Percentiles rank a stretch among this genome's conserved stretches.
These are phyloP conservation scores for Plutella xylostella DNA, from an alignment of 2,888 invertebrate genomes.

Conservation along the genomic window DNA sequence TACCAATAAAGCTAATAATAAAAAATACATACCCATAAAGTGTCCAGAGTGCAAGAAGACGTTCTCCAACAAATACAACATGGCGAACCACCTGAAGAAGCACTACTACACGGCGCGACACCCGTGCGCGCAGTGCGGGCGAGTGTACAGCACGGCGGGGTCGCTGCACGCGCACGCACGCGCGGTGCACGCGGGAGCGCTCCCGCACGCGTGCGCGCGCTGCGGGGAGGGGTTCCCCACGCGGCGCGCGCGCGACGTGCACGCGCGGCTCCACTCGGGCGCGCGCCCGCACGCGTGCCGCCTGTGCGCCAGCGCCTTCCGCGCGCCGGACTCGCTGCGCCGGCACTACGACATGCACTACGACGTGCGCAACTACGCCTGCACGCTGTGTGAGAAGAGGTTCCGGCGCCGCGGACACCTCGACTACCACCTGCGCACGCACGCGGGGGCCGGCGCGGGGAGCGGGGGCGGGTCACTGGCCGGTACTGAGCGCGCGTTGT, in stretches of 20 bases:
- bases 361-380: slow-evolving; percentile 35
- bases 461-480: background rate
- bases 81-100: slow-evolving; percentile 51
- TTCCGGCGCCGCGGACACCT: slow-evolving; percentile 49
- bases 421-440: slow-evolving; percentile 42
- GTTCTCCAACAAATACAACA: slow-evolving; percentile 60
- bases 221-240: slow-evolving; percentile 64
- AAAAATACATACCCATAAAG: slow-evolving; percentile 44
- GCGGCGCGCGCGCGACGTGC: slow-evolving; percentile 42
- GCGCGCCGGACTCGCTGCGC: slow-evolving; percentile 36
- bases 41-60: slow-evolving; percentile 60
- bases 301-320: slow-evolving; percentile 43
- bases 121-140: slow-evolving; percentile 53
- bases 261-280: slow-evolving; percentile 53
- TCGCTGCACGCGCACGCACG: slow-evolving; percentile 52
- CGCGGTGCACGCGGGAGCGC: slow-evolving; percentile 46
- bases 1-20: slow-evolving; percentile 25
- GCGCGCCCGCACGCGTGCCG: slow-evolving; percentile 52
- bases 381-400: slow-evolving; percentile 36
- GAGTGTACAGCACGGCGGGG: slow-evolving; percentile 48
- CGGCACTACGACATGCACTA: slow-evolving; percentile 42
- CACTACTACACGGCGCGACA: slow-evolving; percentile 29
- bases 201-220: slow-evolving; percentile 43
- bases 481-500: slow-evolving; percentile 22
- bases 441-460: slow-evolving; percentile 20